These are phyloP conservation scores for Siphlonurus alternatus DNA, from an alignment of 2,888 invertebrate species.

Conservation along the genomic window DNA sequence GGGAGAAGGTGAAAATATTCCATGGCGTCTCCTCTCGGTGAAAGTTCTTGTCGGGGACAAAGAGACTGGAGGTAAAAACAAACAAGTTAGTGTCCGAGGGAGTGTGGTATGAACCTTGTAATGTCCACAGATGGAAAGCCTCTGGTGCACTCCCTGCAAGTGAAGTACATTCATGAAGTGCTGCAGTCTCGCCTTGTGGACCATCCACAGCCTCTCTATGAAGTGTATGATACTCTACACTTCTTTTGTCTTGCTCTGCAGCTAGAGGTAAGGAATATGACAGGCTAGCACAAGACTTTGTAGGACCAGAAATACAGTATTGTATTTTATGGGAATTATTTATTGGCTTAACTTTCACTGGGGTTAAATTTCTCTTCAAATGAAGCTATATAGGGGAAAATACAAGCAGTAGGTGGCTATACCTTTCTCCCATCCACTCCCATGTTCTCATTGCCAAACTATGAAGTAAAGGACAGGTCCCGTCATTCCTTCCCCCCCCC, in stretches of 20 bases:
- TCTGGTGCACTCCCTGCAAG: slow-evolving; percentile 85
- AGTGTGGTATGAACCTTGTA: neutral
- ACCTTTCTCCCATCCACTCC: no score
- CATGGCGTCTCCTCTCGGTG: slow-evolving; percentile 90
- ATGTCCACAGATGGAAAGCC: slow-evolving; percentile 67
- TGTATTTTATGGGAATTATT: neutral
- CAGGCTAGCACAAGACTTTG: neutral
- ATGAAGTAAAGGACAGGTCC: no score
- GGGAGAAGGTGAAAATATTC: slow-evolving; percentile 84
- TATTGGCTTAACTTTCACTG: no score
- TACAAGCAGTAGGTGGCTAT: no score
- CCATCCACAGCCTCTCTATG: slow-evolving; percentile 57
- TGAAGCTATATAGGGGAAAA: no score
- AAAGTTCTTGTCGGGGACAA: slow-evolving; percentile 92
- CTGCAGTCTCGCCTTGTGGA: slow-evolving; percentile 79
- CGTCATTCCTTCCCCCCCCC: no score
- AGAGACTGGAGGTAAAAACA: slow-evolving; percentile 66
- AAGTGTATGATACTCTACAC: slow-evolving; percentile 70
- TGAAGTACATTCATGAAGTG: slow-evolving; percentile 84
- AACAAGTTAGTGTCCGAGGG: no score
- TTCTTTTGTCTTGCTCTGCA: slow-evolving; percentile 92
- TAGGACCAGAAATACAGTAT: neutral
- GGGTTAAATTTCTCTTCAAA: no score
- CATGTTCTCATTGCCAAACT: no score
- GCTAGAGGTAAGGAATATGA: slow-evolving; percentile 44